Evolutionary conservation across 2,888 invertebrate species (phyloP).

Genomic region (Conomelus anceps): DNA sequence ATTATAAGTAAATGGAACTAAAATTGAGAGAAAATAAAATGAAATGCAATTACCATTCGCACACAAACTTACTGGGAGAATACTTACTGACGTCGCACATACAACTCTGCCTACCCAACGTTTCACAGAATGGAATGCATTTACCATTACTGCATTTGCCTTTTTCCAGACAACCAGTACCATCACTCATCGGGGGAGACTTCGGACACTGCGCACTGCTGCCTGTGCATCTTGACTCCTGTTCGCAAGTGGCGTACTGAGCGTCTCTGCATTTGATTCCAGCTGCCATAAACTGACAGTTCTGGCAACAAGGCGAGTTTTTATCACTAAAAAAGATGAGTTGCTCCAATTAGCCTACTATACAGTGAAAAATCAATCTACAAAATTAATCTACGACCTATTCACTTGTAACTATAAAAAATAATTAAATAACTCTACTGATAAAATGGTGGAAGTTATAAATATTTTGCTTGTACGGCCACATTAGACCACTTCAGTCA

Average conservation of each 20-base stretch:
- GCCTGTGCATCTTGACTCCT: slow-evolving; percentile 85
- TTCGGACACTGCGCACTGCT: slow-evolving; percentile 71
- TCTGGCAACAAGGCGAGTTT: slow-evolving; percentile 91
- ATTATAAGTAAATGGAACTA: slow-evolving; percentile 3
- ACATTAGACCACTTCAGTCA: too few relatives aligned
- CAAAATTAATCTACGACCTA: too few relatives aligned
- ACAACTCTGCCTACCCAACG: slow-evolving; percentile 85
- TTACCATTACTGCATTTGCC: slow-evolving; percentile 86
- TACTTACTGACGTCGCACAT: slow-evolving; percentile 87
- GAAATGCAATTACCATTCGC: not conserved
- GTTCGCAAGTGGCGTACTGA: slow-evolving; percentile 85
- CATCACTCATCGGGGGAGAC: slow-evolving; percentile 80
- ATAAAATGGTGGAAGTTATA: too few relatives aligned
- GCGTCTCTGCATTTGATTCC: slow-evolving; percentile 85
- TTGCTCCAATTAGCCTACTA: too few relatives aligned
- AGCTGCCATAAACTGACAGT: slow-evolving; percentile 77
- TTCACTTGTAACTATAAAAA: too few relatives aligned
- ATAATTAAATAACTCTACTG: too few relatives aligned
- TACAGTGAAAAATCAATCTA: too few relatives aligned
- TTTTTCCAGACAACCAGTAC: slow-evolving; percentile 82
- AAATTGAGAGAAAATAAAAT: slow-evolving; percentile 16
- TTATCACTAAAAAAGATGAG: slow-evolving; percentile 65
- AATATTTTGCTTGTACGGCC: too few relatives aligned
- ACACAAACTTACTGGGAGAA: not conserved
- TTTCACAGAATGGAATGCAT: slow-evolving; percentile 93